These are phyloP conservation scores for Drosophila biarmipes DNA, from an alignment of 1,140 invertebrate species.

Conservation along the genomic window DNA sequence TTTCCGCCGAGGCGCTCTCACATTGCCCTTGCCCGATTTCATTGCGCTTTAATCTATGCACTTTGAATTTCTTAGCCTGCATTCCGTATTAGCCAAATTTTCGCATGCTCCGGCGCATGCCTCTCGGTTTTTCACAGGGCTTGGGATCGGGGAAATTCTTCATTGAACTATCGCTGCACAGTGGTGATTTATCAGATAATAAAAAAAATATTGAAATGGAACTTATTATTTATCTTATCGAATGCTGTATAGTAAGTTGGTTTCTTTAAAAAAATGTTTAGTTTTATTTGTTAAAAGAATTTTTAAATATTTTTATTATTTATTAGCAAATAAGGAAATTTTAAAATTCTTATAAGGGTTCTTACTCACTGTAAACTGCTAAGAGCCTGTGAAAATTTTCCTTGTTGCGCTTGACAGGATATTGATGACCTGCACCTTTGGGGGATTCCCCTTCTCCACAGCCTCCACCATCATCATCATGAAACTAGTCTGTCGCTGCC, in stretches of 20 bases:
- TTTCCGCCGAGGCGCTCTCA: conserved; percentile 10
- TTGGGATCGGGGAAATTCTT: conserved; percentile 4
- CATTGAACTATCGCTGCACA: conserved; percentile 51
- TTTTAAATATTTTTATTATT: too few species aligned
- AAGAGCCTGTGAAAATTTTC: conserved; percentile 42
- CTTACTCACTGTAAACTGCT: conserved; percentile 33
- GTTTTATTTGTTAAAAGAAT: too few species aligned
- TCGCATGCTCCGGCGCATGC: conserved; percentile 71
- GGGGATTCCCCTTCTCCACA: neutral
- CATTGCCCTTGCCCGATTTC: conserved; percentile 33
- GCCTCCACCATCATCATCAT: neutral
- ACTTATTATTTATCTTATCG: too few species aligned
- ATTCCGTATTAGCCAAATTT: conserved; percentile 81
- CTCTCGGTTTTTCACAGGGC: conserved; percentile 32
- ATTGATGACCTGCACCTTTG: conserved; percentile 63
- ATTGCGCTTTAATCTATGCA: conserved; percentile 74
- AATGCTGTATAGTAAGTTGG: too few species aligned
- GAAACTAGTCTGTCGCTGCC: conserved; percentile 35
- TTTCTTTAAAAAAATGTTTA: too few species aligned
- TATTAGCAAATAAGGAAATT: too few species aligned
- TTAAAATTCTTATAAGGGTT: too few species aligned
- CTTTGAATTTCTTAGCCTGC: conserved; percentile 76
- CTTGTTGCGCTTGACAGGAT: conserved; percentile 65
- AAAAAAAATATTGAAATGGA: neutral
- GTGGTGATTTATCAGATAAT: conserved; percentile 17